phyloP scores from a whole-genome alignment of 1,140 invertebrate species.

The Pseudomyrmex cubaensis region DNA sequence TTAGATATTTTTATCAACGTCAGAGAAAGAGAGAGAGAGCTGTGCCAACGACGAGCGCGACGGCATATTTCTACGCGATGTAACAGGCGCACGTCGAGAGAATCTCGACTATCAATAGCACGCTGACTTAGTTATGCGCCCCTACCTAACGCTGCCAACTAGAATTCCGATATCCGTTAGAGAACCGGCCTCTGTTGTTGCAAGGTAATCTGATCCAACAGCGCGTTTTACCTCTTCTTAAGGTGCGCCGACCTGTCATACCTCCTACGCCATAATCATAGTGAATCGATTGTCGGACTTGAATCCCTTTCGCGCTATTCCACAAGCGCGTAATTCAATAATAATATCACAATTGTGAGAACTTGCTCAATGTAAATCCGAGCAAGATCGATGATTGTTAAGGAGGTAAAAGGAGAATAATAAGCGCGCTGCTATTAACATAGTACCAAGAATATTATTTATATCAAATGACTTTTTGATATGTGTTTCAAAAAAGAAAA shows the following conservation, averaged over 20 bases:
- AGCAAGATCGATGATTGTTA: not conserved
- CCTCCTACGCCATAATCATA: conserved; percentile 7
- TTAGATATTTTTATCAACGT: conserved; percentile 52
- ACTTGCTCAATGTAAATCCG: not conserved
- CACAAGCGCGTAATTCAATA: conserved; percentile 1
- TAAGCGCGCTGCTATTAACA: not conserved
- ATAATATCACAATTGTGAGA: not conserved
- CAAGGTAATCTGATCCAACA: conserved; percentile 50
- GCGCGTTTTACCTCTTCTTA: conserved; percentile 47
- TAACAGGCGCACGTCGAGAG: conserved; percentile 49
- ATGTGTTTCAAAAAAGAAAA: no score
- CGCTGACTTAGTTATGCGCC: conserved; percentile 52
- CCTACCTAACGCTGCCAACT: conserved; percentile 49
- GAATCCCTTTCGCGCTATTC: conserved; percentile 4
- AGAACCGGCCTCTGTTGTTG: conserved; percentile 44
- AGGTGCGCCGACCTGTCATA: conserved; percentile 5
- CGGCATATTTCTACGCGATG: conserved; percentile 51
- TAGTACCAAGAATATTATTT: not conserved
- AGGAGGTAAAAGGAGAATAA: not conserved
- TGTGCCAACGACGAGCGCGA: conserved; percentile 27
- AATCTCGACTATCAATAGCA: conserved; percentile 62
- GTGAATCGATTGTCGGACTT: conserved; percentile 12
- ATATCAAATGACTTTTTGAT: no score
- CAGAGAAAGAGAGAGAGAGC: not conserved
- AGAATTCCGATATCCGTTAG: conserved; percentile 60